Evolutionary conservation across 2,113 vertebrate genomes (phyloP).

Genomic region (Amphiprion ocellaris): DNA sequence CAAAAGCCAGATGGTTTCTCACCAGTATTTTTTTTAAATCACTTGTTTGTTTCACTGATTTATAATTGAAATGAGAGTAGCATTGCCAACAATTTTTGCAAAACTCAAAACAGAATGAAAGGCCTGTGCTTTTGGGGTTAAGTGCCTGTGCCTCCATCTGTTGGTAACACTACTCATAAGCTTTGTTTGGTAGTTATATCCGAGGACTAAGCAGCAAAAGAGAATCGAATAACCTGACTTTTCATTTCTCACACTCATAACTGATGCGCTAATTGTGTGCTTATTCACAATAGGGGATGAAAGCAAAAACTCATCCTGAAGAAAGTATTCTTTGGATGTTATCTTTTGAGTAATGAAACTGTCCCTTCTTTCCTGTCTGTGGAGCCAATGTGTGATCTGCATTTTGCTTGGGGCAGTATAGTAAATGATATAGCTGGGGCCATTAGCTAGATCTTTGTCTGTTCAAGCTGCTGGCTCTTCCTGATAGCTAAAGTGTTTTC

Average conservation of each 20-base stretch:
- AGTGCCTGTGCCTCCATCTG: conserved; percentile 35
- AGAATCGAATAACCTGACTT: conserved; percentile 48
- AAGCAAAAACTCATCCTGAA: conserved; percentile 34
- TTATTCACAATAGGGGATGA: conserved; percentile 25
- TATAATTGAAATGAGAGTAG: conserved; percentile 50
- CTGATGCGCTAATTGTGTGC: conserved; percentile 45
- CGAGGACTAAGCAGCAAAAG: conserved; percentile 30
- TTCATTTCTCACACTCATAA: conserved; percentile 51
- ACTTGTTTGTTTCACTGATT: conserved; percentile 50
- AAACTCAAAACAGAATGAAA: conserved; percentile 30
- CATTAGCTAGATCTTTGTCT: conserved; percentile 77
- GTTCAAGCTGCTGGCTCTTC: conserved; percentile 62
- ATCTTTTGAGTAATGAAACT: conserved; percentile 62
- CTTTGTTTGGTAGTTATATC: conserved; percentile 45
- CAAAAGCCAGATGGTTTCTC: conserved; percentile 44
- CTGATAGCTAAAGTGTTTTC: conserved; percentile 68
- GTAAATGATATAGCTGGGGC: conserved; percentile 69
- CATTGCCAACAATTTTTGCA: conserved; percentile 11
- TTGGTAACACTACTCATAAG: conserved; percentile 36
- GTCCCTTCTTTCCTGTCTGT: conserved; percentile 38
- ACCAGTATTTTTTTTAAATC: conserved; percentile 51
- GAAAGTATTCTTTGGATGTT: conserved; percentile 52
- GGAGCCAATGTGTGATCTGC: conserved; percentile 36
- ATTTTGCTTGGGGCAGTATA: conserved; percentile 43
- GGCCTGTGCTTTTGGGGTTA: conserved; percentile 29